phyloP scores from a whole-genome alignment of 1,140 invertebrate genomes.

The Lithobius niger region DNA sequence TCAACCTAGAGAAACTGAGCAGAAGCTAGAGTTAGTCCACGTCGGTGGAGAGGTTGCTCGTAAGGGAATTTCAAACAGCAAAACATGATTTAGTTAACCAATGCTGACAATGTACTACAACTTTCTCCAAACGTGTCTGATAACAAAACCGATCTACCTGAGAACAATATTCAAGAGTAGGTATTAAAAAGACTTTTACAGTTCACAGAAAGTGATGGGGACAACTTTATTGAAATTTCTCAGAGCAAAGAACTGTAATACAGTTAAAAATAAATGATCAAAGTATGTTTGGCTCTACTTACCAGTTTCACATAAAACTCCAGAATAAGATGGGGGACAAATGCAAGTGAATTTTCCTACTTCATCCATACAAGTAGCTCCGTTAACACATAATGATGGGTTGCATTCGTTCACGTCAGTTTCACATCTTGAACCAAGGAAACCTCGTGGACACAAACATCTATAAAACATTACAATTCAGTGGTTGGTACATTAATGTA shows the following conservation, averaged over 20 bases:
- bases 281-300: background rate
- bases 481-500: background rate
- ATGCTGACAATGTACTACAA: background rate
- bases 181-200: background rate
- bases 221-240: background rate
- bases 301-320: conserved; percentile 53
- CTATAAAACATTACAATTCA: background rate
- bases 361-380: conserved; percentile 59
- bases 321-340: conserved; percentile 57
- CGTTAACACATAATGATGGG: conserved; percentile 56
- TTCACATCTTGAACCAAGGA: conserved; percentile 60
- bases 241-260: background rate
- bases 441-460: conserved; percentile 30
- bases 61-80: too few relatives aligned
- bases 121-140: background rate
- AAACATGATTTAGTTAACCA: background rate
- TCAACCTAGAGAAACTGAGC: too few relatives aligned
- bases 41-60: too few relatives aligned
- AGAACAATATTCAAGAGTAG: background rate
- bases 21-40: too few relatives aligned
- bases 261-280: background rate
- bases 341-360: conserved; percentile 58
- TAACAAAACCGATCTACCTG: background rate
- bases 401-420: conserved; percentile 79
- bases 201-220: background rate